Evolutionary conservation across 2,888 invertebrate species (phyloP).

Genomic region (Volucella bombylans): DNA sequence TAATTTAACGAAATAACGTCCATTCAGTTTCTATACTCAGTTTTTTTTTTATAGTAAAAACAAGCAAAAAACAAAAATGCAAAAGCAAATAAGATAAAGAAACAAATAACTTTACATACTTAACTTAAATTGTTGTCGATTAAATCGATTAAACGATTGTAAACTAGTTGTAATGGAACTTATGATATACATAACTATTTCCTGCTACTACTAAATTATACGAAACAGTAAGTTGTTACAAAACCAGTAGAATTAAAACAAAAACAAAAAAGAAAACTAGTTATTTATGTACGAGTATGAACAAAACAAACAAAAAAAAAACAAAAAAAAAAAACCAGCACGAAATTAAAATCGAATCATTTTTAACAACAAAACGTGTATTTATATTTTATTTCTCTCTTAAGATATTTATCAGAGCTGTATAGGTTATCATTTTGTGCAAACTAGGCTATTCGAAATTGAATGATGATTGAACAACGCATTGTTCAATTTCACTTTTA

Average conservation of each 20-base stretch:
- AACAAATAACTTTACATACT: conserved; percentile 23
- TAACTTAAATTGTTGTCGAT: conserved; percentile 44
- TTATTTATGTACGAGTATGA: conserved; percentile 56
- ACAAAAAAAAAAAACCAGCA: conserved; percentile 41
- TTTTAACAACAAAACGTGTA: conserved; percentile 55
- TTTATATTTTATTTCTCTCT: not conserved
- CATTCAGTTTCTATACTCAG: conserved; percentile 70
- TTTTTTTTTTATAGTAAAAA: conserved; percentile 44
- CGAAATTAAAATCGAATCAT: conserved; percentile 58
- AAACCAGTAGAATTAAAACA: conserved; percentile 34
- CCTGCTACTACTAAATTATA: conserved; percentile 40
- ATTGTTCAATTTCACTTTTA: no score
- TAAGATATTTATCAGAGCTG: no score
- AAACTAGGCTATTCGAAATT: no score
- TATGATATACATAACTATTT: conserved; percentile 33
- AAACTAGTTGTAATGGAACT: conserved; percentile 51
- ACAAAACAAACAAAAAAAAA: conserved; percentile 26
- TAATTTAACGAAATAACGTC: conserved; percentile 65
- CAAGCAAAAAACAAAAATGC: not conserved
- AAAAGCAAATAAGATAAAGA: not conserved
- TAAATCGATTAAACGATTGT: conserved; percentile 56
- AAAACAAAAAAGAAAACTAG: conserved; percentile 35
- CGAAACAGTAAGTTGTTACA: conserved; percentile 46
- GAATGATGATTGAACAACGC: no score
- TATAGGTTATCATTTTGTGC: no score